A percentile compares a stretch with the other conserved stretches of the same genome.
These are phyloP conservation scores for Lerista edwardsae DNA, from an alignment of 2,797 vertebrate genomes.

Conservation along the genomic window DNA sequence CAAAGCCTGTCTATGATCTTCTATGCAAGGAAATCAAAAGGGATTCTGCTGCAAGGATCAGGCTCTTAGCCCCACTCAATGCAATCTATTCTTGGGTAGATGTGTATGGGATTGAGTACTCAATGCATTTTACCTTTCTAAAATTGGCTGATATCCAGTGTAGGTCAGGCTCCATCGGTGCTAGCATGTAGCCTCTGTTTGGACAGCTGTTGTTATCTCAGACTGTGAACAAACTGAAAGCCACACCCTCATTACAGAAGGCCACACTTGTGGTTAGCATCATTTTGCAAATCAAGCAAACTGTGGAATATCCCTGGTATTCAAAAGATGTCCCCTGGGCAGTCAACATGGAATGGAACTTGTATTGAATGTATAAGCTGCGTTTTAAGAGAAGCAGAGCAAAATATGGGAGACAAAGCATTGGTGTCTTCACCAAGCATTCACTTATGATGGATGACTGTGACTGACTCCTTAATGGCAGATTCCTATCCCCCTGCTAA, in stretches of 20 bases:
- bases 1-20: background rate
- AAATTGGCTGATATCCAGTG: background rate
- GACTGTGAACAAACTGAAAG: background rate
- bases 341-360: background rate
- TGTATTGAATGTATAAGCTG: background rate
- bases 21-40: background rate
- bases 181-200: background rate
- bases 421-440: background rate
- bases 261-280: background rate
- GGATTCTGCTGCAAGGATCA: background rate
- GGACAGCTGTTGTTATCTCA: background rate
- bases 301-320: no score
- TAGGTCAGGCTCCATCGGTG: background rate
- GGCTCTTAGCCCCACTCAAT: background rate
- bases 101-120: no score
- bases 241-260: background rate
- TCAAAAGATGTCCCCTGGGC: background rate
- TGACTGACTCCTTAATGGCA: slow-evolving; percentile 2
- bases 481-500: background rate
- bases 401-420: background rate
- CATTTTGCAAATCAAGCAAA: no score
- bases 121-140: background rate
- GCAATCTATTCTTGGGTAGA: no score
- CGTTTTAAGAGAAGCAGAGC: background rate
- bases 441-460: background rate